phyloP scores from a whole-genome alignment of 2,888 invertebrate genomes.

The Lithophane semibrunnea region DNA sequence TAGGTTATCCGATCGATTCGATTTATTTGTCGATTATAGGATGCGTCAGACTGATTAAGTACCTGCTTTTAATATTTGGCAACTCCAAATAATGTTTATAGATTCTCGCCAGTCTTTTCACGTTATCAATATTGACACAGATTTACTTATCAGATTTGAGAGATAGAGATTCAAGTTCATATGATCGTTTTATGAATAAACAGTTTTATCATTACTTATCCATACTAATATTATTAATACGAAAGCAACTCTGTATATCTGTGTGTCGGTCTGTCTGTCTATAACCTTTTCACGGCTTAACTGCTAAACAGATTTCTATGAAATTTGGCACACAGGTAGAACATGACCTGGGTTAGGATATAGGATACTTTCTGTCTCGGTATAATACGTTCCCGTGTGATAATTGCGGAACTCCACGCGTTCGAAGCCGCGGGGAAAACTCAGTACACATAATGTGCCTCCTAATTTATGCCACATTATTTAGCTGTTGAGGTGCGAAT shows the following conservation, averaged over 20 bases:
- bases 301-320: not conserved
- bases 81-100: conserved; percentile 17
- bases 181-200: conserved; percentile 7
- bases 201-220: conserved; percentile 1
- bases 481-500: conserved; percentile 16
- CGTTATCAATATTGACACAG: conserved; percentile 27
- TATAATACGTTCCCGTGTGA: not conserved
- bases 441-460: not conserved
- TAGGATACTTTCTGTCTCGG: not conserved
- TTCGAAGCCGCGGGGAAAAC: not conserved
- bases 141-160: conserved; percentile 34
- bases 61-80: conserved; percentile 24
- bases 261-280: not conserved
- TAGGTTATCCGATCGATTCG: not conserved
- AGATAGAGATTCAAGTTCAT: conserved; percentile 20
- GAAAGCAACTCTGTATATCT: not conserved
- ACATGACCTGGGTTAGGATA: not conserved
- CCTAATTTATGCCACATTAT: not conserved
- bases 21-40: conserved; percentile 20
- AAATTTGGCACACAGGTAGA: not conserved
- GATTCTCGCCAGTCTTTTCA: not conserved
- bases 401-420: no score
- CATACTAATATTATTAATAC: not conserved
- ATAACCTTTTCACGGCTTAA: not conserved
- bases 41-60: conserved; percentile 19